Evolutionary conservation across 2,888 invertebrate species (phyloP).

Genomic region (Plagiodera versicolora): DNA sequence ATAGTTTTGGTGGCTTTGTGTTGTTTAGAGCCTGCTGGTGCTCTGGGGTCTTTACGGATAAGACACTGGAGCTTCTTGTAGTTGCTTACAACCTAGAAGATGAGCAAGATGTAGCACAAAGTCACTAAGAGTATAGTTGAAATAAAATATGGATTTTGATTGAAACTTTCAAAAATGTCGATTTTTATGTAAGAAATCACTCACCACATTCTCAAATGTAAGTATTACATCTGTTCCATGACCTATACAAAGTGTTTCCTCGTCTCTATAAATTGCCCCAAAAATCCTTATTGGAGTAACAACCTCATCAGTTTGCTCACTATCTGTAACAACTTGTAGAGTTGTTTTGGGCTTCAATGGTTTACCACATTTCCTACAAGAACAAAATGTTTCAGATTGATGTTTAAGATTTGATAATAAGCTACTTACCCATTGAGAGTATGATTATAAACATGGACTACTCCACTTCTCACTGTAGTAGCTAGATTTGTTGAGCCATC

Average conservation of each 20-base stretch:
- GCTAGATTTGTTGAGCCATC: conserved; percentile 58
- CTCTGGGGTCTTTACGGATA: conserved; percentile 53
- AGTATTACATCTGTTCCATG: conserved; percentile 63
- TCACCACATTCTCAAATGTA: conserved; percentile 63
- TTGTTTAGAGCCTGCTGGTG: conserved; percentile 31
- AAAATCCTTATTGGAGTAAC: conserved; percentile 61
- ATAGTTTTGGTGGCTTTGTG: conserved; percentile 53
- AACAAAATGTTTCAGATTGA: conserved; percentile 15
- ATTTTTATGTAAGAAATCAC: too few relatives aligned
- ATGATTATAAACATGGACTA: conserved; percentile 76
- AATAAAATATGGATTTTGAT: too few relatives aligned
- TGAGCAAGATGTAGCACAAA: not conserved
- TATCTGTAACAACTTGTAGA: conserved; percentile 63
- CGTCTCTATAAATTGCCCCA: conserved; percentile 52
- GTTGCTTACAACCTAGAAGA: conserved; percentile 38
- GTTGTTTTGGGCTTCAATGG: conserved; percentile 67
- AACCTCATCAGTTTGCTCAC: conserved; percentile 52
- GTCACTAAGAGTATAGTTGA: not conserved
- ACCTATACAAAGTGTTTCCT: conserved; percentile 58
- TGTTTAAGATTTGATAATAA: conserved; percentile 2
- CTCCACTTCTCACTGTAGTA: conserved; percentile 73
- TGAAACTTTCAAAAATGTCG: too few relatives aligned
- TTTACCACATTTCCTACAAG: conserved; percentile 56
- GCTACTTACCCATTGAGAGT: conserved; percentile 70
- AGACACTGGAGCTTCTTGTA: conserved; percentile 56